Evolutionary conservation across 2,113 vertebrate genomes (phyloP).

Genomic region (Silurus glanis): DNA sequence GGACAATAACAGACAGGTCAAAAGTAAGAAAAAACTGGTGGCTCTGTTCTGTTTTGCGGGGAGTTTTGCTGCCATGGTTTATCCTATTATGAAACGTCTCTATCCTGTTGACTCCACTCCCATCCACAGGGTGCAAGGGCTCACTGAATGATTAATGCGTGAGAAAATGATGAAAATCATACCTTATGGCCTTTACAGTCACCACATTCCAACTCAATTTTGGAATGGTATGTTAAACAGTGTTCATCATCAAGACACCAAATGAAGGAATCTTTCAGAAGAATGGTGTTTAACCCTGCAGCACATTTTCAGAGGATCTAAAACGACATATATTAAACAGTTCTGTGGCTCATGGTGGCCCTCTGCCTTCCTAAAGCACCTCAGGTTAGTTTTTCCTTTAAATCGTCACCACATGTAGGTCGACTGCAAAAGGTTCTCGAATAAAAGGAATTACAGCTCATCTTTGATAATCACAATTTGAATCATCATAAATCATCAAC

Average conservation of each 20-base stretch:
- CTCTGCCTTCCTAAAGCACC: background rate
- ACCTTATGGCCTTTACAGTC: background rate
- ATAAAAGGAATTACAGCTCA: background rate
- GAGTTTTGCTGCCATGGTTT: background rate
- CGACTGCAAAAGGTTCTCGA: background rate
- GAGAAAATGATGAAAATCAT: background rate
- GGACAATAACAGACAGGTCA: background rate
- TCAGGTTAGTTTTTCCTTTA: background rate
- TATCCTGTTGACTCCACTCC: background rate
- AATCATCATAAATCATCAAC: background rate
- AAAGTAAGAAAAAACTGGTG: background rate
- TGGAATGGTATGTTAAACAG: background rate
- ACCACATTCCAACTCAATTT: background rate
- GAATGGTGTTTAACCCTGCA: background rate
- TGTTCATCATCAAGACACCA: background rate
- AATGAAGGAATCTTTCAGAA: background rate
- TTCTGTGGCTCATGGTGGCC: background rate
- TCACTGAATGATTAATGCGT: background rate
- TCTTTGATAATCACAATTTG: background rate
- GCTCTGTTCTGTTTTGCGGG: background rate
- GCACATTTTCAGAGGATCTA: background rate
- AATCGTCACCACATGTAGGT: background rate
- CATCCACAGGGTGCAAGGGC: background rate
- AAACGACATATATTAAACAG: background rate
- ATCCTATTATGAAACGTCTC: background rate